Evolutionary conservation across 2,113 vertebrate species (phyloP), one percentile per base, ranked within the genome.

Genomic region (Myxocyprinus asiaticus): DNA sequence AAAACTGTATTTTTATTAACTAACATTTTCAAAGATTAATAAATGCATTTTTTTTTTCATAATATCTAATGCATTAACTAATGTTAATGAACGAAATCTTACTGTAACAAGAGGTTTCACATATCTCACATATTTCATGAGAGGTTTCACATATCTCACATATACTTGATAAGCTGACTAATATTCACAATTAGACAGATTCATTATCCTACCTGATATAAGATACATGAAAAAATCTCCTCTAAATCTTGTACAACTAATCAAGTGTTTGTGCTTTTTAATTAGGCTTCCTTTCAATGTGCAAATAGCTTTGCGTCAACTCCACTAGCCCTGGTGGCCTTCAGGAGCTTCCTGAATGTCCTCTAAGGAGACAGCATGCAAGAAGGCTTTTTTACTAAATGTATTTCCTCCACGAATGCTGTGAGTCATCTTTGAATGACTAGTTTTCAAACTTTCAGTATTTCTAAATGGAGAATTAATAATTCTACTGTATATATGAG

Each of bases 381-480:
- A 33, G 50, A 70, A 50, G 42, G 55, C 22, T 22, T 73, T 61
- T 63, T 33, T 44, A 50, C 56, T 7, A 68, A 63, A 78, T 84
- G 4, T 64, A 74, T 69, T 80, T 61, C 55, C 67, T 53, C 53
- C 12, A 44, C 22, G 44, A 64, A 47, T 66, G 45, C 12, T 15
- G 45, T 72, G 66, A 82, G 74, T 82, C 62, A 82, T 78, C 58
- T 67, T 66, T 77, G 7, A 74, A 69, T 62, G 48, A 44, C 59
- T 43, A 43, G 42, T 73, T 81, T 68, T 62, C n/a, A 67, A 66
- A 55, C 76, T 14, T 42, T 47, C 78, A 62, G 67, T 77, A 74
- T 81, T 50, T 61, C 58, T 44, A 74, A 59, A 74, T 62, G 62
- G 59, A 65, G 63, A 50, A 17, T 33, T n/a, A 43, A 17, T 67